These are phyloP conservation scores for Nomada lathburiana DNA, from an alignment of 2,888 invertebrate genomes.

Conservation along the genomic window DNA sequence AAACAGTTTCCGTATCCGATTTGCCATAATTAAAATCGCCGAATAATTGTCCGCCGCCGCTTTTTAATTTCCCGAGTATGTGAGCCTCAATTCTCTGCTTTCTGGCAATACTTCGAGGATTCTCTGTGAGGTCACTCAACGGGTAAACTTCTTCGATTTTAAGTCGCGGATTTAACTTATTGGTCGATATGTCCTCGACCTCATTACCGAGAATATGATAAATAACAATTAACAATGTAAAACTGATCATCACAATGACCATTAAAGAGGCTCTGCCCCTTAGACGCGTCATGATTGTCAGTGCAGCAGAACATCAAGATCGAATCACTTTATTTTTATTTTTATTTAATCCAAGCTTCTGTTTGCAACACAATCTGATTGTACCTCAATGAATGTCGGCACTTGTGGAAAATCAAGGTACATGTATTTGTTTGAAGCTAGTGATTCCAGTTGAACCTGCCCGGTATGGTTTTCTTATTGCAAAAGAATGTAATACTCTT, in stretches of 20 bases:
- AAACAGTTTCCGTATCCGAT: constrained; percentile 41
- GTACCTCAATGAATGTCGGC: constrained; percentile 6
- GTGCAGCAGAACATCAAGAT: constrained; percentile 56
- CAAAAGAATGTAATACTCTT: background rate
- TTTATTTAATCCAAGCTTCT: constrained; percentile 5
- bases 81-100: constrained; percentile 72
- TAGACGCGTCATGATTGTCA: constrained; percentile 75
- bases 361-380: constrained; percentile 20
- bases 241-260: constrained; percentile 77
- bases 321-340: constrained; percentile 30
- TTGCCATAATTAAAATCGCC: constrained; percentile 53
- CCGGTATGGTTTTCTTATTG: background rate
- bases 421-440: background rate
- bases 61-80: constrained; percentile 66
- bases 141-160: constrained; percentile 71
- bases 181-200: constrained; percentile 69
- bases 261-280: constrained; percentile 78
- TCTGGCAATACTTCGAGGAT: constrained; percentile 66
- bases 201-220: constrained; percentile 81
- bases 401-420: constrained; percentile 2
- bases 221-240: constrained; percentile 78
- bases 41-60: constrained; percentile 34
- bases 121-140: constrained; percentile 68
- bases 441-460: constrained; percentile 11
- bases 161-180: constrained; percentile 62